Evolutionary conservation across 2,888 invertebrate species (phyloP), one percentile per base, ranked within the genome.

Genomic region (Oligia strigilis): DNA sequence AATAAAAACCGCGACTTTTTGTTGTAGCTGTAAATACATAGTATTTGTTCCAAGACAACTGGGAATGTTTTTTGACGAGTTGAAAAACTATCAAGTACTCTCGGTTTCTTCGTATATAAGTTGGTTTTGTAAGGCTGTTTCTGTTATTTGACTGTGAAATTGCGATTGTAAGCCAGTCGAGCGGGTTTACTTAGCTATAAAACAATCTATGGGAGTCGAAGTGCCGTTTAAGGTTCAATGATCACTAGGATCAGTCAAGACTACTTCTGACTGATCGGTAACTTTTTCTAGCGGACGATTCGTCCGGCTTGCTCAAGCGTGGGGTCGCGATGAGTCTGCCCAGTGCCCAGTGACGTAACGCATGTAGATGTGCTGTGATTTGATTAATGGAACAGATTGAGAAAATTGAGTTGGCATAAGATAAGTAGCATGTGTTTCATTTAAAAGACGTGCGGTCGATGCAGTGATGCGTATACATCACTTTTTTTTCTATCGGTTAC

Each of bases 331-430:
- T 85, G 90, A 90, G 89, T 87, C 84, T 82, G 83, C 85, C 86
- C 84, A 90, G 87, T 82, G 84, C 84, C 87, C 85, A 91, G 88
- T 93, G 93, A 93, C 91, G 93, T 92, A 93, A 93, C 89, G 87
- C 82, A 88, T 87, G 88, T 86, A 87, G 84, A 91, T 89, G 89
- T 90, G 90, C 89, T 89, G 88, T 91, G 91, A 93, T 93, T 93
- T 94, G 96, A 96, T 95, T 94, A 95, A 95, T 95, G 94, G 93
- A 95, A 93, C 91, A 92, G 95, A 95, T 96, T 95, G 93, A 92
- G 90, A 92, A 94, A 94, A 94, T 93, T 93, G 92, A 93, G 93
- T 92, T 92, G 92, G 94, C 92, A 92, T 89, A 90, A 92, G 93
- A 94, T 93, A 92, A 94, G 92, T 93, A 91, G 92, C 90, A 89